Base-by-base conservation (phyloP, 2,888 invertebrate genomes). In the Aphidius colemani region DNA sequence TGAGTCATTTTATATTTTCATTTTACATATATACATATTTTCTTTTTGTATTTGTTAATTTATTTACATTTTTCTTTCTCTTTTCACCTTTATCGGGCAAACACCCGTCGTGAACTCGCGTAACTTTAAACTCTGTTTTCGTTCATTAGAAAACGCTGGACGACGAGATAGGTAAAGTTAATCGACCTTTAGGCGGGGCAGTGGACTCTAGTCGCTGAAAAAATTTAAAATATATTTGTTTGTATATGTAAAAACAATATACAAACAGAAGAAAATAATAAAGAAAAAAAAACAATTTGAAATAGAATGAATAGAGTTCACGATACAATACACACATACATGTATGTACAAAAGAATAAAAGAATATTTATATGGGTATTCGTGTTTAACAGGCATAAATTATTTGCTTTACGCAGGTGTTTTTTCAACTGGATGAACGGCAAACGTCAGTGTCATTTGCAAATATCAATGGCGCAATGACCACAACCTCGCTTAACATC, bases 401-500 rank as follows among this genome's bases (percentile, higher is more conserved):
- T 59, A 41, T 57, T 10, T 57, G 50, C 49, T 50, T 59, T 59
- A 59, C 50, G 50, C 51, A 59, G 51, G 59, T 59, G 49, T 30
- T 45, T 51, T 59, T 49, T 49, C 30, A 30, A 30, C 30, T 30
- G 30, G 30, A 30, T 30, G 30, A 30, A 30, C 30, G 30, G 30
- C 30, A 30, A 30, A 30, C 30, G 30, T 30, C 30, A 30, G 30
- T 30, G 30, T 30, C 30, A 30, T 30, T 30, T 30, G 30, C 30
- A 30, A 30, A 30, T 30, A 30, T 30, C 30, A 30, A 30, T 30
- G 30, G 30, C 30, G 30, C 30, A 30, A 30, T 30, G 70, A 71
- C 73, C 66, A 69, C 67, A 70, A 67, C 72, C 69, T 69, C 67
- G 73, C 71, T 73, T 71, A 30, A 30, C 30, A 30, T 73, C 73